Evolutionary conservation across 2,113 vertebrate species (phyloP), one percentile per base, ranked within the genome.

Genomic region (Dromaius novaehollandiae): DNA sequence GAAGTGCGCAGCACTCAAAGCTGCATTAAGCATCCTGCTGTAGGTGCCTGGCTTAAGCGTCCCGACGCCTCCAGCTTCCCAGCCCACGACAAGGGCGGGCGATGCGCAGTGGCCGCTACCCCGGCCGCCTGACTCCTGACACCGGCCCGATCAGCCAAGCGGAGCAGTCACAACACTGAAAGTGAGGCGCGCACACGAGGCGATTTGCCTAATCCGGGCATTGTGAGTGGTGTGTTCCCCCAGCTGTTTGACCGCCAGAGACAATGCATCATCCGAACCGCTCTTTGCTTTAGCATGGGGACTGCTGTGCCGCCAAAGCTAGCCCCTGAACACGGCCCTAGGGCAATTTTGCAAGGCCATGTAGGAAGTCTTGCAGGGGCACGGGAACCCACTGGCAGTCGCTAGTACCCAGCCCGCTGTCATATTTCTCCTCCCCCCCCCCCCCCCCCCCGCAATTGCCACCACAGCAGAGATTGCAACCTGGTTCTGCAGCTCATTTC

Each of bases 131-230:
- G 19, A 7, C 8, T 75, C 32, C 75, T 38, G 16, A 12, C 46
- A 32, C 12, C 0, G 46, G 4, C 6, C 22, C 17, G 25, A 16
- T 46, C 55, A n/a, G 64, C 38, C 82, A 32, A 89, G 34, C 30
- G 40, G 71, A 46, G 7, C 63, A 58, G 56, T 8, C 75, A 10
- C 48, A 36, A 2, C 0, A 0, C 15, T 36, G 65, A 22, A 0
- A 0, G 0, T 0, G 3, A 75, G 11, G 22, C 1, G 0, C 0
- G 5, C 6, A n/a, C 7, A 1, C 21, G 3, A 1, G 0, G 15
- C 11, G 21, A 40, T 71, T 71, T 7, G 1, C 25, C 42, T 76
- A n/a, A 75, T 24, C 36, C 42, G 11, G 34, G 6, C 5, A 16
- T 1, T 13, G 30, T 21, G 42, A 30, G 10, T 38, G 12, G 17